These are phyloP conservation scores for Drosophila mauritiana DNA, from an alignment of 1,140 invertebrate species.

Conservation along the genomic window DNA sequence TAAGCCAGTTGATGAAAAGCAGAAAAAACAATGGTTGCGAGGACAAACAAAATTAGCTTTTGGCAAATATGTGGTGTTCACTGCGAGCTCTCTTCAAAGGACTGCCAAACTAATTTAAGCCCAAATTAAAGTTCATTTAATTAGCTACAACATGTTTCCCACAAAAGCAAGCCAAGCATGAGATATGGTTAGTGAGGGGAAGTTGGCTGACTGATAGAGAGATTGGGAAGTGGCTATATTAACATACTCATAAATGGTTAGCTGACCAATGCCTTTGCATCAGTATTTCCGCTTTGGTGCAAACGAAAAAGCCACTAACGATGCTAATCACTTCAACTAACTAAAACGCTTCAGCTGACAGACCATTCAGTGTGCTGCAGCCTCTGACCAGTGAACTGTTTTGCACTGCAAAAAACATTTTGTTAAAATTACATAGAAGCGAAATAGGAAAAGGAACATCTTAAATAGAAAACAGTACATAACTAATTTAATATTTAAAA, in stretches of 20 bases:
- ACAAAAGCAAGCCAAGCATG: constrained; percentile 29
- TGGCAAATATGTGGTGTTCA: constrained; percentile 1
- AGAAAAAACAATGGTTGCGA: constrained; percentile 20
- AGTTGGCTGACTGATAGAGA: neutral
- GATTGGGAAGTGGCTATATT: constrained; percentile 17
- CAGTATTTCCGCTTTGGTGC: constrained; percentile 71
- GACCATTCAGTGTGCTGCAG: constrained; percentile 29
- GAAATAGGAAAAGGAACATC: neutral
- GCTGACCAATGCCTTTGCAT: constrained; percentile 66
- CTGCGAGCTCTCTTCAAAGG: constrained; percentile 23
- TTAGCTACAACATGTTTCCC: constrained; percentile 48
- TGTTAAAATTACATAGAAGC: neutral
- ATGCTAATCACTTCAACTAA: constrained; percentile 81
- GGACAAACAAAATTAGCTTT: constrained; percentile 8
- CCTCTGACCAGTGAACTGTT: constrained; percentile 16
- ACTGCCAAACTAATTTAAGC: constrained; percentile 40
- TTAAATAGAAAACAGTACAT: too few relatives aligned
- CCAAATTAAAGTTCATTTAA: constrained; percentile 62
- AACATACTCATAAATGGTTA: constrained; percentile 54
- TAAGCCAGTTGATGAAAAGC: constrained; percentile 24
- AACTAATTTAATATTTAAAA: too few relatives aligned
- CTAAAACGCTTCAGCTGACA: constrained; percentile 73
- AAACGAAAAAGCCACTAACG: constrained; percentile 78
- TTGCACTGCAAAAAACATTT: constrained; percentile 27
- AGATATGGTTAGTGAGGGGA: neutral